Conservation (phyloP, 1,140 invertebrate species). For the Mylabris phalerata region DNA sequence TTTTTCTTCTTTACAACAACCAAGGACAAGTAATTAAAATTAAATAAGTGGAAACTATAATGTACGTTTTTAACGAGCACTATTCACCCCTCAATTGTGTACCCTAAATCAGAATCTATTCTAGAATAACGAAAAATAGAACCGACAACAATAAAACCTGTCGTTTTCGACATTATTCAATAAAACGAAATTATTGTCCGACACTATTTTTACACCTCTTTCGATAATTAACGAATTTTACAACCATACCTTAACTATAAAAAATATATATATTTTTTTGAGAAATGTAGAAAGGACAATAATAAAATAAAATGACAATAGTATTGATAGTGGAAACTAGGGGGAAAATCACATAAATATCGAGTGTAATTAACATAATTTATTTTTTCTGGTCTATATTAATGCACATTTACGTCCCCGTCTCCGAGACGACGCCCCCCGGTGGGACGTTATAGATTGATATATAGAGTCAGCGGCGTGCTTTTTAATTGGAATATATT, state of each 20-base stretch:
- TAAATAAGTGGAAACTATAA: too few relatives aligned
- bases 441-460: slow-evolving; percentile 41
- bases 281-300: too few relatives aligned
- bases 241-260: background rate
- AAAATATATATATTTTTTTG: too few relatives aligned
- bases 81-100: background rate
- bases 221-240: slow-evolving; percentile 13
- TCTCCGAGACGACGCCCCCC: slow-evolving; percentile 30
- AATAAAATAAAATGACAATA: too few relatives aligned
- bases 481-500: slow-evolving; percentile 44
- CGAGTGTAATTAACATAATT: slow-evolving; percentile 31
- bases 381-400: slow-evolving; percentile 37
- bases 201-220: slow-evolving; percentile 11
- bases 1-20: background rate
- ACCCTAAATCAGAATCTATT: slow-evolving; percentile 1
- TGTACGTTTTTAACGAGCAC: too few relatives aligned
- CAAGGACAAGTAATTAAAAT: background rate
- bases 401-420: slow-evolving; percentile 34
- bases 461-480: slow-evolving; percentile 41
- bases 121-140: background rate
- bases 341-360: slow-evolving; percentile 19
- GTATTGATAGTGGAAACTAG: background rate
- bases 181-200: background rate
- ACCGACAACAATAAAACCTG: slow-evolving; percentile 2
- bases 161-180: slow-evolving; percentile 6